These are phyloP conservation scores for Perdita meconis DNA, from an alignment of 2,888 invertebrate species.

Conservation along the genomic window DNA sequence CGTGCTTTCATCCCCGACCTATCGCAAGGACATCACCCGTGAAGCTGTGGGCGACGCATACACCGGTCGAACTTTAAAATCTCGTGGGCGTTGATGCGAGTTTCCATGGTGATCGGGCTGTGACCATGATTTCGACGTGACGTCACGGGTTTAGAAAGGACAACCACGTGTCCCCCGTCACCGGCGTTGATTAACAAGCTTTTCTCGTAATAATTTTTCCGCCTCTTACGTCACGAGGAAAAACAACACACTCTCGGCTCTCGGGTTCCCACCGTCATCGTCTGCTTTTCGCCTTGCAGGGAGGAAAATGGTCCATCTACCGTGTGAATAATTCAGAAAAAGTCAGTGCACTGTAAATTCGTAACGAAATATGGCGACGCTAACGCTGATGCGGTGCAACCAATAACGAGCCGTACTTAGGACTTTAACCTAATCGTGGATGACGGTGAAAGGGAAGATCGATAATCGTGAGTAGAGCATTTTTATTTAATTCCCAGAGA, in stretches of 20 bases:
- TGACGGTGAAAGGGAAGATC: no score
- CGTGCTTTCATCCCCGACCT: slow-evolving; percentile 63
- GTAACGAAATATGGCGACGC: no score
- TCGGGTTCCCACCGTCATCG: no score
- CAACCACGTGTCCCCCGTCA: slow-evolving; percentile 37
- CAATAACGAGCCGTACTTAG: no score
- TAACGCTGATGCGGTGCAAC: no score
- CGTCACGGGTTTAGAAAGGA: slow-evolving; percentile 55
- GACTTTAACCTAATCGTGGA: no score
- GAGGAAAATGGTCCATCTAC: no score
- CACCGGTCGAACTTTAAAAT: slow-evolving; percentile 62
- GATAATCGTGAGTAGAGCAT: no score
- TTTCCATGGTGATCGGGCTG: slow-evolving; percentile 63
- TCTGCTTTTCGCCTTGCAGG: no score
- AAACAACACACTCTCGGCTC: not conserved
- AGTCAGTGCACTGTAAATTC: no score
- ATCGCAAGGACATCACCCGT: slow-evolving; percentile 65
- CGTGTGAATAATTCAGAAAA: no score
- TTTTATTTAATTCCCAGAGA: no score
- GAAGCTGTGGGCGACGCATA: slow-evolving; percentile 55
- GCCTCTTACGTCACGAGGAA: slow-evolving; percentile 40
- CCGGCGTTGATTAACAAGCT: slow-evolving; percentile 30
- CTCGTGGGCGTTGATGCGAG: slow-evolving; percentile 68
- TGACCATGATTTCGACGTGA: slow-evolving; percentile 70
- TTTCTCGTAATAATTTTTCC: slow-evolving; percentile 44